A percentile compares a stretch with the other conserved stretches of the same genome.
Evolutionary conservation across 2,113 vertebrate genomes (phyloP).

Genomic region (Dendrocopos noguchii): DNA sequence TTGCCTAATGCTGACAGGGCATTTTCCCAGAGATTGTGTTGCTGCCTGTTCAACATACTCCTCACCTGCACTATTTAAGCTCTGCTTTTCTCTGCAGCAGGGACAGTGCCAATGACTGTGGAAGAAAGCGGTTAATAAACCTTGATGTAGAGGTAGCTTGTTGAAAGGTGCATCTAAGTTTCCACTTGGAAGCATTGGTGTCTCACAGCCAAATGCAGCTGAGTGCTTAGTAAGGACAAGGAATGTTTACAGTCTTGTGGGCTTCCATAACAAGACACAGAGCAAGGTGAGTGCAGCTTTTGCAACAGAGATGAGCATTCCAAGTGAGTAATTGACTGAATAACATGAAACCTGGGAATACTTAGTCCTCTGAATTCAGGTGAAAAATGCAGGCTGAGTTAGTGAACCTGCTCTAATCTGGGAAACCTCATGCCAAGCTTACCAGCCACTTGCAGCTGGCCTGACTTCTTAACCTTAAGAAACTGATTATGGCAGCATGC

Average conservation of each 20-base stretch:
- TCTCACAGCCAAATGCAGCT: background rate
- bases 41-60: background rate
- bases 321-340: constrained; percentile 47
- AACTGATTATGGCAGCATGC: background rate
- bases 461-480: background rate
- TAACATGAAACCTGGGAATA: constrained; percentile 34
- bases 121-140: background rate
- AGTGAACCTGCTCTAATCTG: background rate
- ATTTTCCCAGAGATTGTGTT: background rate
- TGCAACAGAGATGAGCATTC: background rate
- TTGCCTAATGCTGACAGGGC: background rate
- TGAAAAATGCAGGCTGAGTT: constrained; percentile 33
- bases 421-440: background rate
- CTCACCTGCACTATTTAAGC: background rate
- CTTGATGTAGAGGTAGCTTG: background rate
- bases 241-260: background rate
- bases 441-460: background rate
- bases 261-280: background rate
- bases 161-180: background rate
- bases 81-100: background rate
- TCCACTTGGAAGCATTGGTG: fast-evolving
- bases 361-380: constrained; percentile 39
- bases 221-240: background rate
- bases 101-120: background rate
- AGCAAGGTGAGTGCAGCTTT: background rate